Evolutionary conservation across 2,888 invertebrate genomes (phyloP).

Genomic region (Noctua comes): DNA sequence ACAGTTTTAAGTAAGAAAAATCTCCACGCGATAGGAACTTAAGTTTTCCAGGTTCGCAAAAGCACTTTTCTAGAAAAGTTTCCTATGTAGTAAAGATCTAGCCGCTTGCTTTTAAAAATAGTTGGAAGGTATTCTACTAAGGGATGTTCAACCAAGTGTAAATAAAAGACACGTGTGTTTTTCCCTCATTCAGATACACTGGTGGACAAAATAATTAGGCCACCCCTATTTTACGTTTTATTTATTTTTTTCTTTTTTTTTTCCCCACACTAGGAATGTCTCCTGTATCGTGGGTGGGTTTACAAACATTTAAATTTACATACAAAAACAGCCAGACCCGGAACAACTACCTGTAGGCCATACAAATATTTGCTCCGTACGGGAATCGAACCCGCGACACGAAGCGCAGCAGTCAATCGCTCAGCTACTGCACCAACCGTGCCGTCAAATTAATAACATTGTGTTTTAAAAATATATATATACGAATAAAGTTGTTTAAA

Average conservation of each 20-base stretch:
- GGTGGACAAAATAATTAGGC: too few relatives aligned
- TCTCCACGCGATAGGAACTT: background rate
- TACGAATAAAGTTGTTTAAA: too few relatives aligned
- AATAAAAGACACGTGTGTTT: background rate
- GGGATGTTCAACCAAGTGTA: conserved; percentile 12
- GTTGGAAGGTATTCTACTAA: conserved; percentile 1
- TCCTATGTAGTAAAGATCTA: background rate
- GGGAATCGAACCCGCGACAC: too few relatives aligned
- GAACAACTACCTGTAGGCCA: too few relatives aligned
- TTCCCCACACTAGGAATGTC: too few relatives aligned
- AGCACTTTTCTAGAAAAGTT: conserved; percentile 11
- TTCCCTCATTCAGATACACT: background rate
- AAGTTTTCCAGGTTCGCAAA: background rate
- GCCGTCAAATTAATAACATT: background rate
- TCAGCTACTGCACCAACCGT: too few relatives aligned
- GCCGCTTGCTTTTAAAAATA: conserved; percentile 9
- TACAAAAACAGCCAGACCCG: too few relatives aligned
- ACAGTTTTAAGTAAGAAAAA: background rate
- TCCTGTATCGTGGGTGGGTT: too few relatives aligned
- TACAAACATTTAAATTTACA: too few relatives aligned
- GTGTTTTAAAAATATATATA: background rate
- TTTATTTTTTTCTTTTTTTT: too few relatives aligned
- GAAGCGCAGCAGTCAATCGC: too few relatives aligned
- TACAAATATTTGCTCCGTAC: too few relatives aligned
- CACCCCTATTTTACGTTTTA: background rate